A percentile compares a stretch with the other conserved stretches of the same genome.
phyloP scores from a whole-genome alignment of 2,888 invertebrate species.

The Cephonodes hylas region DNA sequence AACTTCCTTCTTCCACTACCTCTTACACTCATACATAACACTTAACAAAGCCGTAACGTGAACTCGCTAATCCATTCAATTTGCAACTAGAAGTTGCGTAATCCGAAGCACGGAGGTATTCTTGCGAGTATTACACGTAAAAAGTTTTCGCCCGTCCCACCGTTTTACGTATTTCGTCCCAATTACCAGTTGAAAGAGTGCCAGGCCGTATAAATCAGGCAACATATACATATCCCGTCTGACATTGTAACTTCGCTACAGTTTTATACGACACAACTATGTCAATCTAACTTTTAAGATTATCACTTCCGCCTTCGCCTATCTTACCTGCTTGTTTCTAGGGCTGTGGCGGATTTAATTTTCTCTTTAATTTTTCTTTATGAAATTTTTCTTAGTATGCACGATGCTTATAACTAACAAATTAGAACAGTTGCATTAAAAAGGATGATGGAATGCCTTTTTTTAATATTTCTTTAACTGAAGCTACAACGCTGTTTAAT shows the following conservation, averaged over 20 bases:
- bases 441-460: no score
- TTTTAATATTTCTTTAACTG: no score
- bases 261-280: constrained; percentile 73
- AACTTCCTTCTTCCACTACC: no score
- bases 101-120: constrained; percentile 1
- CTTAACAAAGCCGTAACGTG: neutral
- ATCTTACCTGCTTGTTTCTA: constrained; percentile 56
- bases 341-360: neutral
- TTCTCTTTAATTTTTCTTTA: no score
- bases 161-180: constrained; percentile 61
- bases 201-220: constrained; percentile 66
- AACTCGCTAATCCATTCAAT: neutral
- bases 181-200: constrained; percentile 70
- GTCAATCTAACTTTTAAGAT: constrained; percentile 79
- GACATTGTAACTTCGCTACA: constrained; percentile 68
- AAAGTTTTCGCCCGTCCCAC: constrained; percentile 47
- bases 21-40: no score
- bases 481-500: no score
- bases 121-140: constrained; percentile 18
- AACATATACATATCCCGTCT: constrained; percentile 51
- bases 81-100: neutral
- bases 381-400: no score
- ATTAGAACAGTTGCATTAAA: no score
- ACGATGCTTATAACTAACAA: no score
- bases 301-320: constrained; percentile 72